Percentiles rank a stretch among this genome's conserved stretches.
phyloP scores from a whole-genome alignment of 2,113 vertebrate genomes.

The Upupa epops region DNA sequence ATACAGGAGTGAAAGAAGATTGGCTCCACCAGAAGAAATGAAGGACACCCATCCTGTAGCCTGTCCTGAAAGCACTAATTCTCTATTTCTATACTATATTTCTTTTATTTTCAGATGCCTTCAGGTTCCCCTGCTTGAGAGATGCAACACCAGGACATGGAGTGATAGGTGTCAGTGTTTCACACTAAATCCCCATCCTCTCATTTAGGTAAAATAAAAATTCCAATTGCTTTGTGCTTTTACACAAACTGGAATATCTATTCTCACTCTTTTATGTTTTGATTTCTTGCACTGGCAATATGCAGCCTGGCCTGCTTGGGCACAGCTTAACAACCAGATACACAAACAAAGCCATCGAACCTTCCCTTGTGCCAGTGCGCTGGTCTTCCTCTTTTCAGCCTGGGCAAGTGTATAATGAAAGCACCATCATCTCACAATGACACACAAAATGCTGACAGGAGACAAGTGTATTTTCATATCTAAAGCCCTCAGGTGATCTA shows the following conservation, averaged over 20 bases:
- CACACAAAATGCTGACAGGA: neutral
- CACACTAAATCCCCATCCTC: neutral
- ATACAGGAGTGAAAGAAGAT: neutral
- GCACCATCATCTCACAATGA: neutral
- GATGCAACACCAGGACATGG: neutral
- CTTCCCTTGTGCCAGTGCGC: neutral
- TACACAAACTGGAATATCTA: neutral
- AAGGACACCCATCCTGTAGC: neutral
- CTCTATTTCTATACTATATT: slow-evolving; percentile 66
- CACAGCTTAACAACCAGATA: neutral
- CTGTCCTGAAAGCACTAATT: neutral
- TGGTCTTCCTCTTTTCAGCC: neutral
- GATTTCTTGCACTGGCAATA: neutral
- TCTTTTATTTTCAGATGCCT: neutral
- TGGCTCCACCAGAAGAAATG: neutral
- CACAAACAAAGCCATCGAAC: neutral
- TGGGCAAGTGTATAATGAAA: neutral
- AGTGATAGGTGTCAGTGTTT: neutral
- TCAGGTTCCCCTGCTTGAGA: neutral
- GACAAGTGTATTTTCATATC: neutral
- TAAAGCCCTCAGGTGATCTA: neutral
- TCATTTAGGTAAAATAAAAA: neutral
- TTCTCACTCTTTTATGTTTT: neutral
- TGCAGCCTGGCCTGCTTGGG: neutral
- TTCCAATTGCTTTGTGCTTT: neutral